Evolutionary conservation across 2,797 vertebrate genomes (phyloP).

Genomic region (Schizothorax lantsangensis): DNA sequence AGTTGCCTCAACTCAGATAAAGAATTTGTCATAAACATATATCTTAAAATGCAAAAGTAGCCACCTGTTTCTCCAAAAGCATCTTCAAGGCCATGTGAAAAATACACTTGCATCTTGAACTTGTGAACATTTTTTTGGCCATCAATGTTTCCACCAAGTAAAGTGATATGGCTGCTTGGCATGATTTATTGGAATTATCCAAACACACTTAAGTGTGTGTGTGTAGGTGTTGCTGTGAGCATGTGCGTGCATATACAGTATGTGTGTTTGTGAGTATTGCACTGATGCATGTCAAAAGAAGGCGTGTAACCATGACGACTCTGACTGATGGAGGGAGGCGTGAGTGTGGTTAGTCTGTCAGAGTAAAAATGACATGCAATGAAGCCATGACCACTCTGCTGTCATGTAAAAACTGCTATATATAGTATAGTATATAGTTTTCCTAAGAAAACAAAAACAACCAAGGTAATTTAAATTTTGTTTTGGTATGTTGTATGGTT

Average conservation of each 20-base stretch:
- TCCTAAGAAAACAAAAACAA: neutral
- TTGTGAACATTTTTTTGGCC: neutral
- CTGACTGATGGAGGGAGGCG: constrained; percentile 26
- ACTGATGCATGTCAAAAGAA: constrained; percentile 25
- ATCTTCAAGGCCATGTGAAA: neutral
- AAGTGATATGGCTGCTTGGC: neutral
- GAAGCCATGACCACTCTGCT: constrained; percentile 20
- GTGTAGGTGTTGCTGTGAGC: neutral
- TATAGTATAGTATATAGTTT: neutral
- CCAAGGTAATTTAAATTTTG: neutral
- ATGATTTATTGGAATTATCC: neutral
- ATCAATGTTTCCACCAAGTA: neutral
- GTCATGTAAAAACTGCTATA: constrained; percentile 14
- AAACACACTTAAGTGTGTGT: neutral
- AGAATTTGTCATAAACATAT: neutral
- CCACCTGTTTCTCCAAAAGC: neutral
- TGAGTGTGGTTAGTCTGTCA: constrained; percentile 11
- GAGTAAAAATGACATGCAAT: constrained; percentile 13
- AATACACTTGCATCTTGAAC: neutral
- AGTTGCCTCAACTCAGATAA: neutral
- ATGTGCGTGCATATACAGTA: neutral
- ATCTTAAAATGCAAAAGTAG: neutral
- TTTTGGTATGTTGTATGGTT: neutral
- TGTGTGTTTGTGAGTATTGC: constrained; percentile 14
- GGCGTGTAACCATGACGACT: constrained; percentile 33